Conservation (phyloP, 2,888 invertebrate genomes). For the Dendrolimus pini region DNA sequence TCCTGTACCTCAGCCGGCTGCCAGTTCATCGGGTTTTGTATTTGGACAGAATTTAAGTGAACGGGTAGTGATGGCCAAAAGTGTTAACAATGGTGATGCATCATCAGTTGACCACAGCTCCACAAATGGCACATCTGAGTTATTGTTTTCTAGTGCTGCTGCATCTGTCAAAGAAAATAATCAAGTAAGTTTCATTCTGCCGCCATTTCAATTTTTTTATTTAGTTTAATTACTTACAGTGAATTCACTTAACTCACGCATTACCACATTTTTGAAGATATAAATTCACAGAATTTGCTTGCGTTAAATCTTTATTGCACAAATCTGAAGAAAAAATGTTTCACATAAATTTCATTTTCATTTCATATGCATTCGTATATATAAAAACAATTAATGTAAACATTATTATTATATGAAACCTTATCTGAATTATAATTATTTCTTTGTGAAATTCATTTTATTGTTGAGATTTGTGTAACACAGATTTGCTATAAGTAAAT, state of each 20-base stretch:
- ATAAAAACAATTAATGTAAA: too few relatives aligned
- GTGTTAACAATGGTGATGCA: slow-evolving; percentile 69
- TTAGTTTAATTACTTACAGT: not conserved
- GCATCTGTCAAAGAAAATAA: slow-evolving; percentile 69
- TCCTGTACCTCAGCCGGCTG: slow-evolving; percentile 55
- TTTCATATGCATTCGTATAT: too few relatives aligned
- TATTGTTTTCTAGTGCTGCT: slow-evolving; percentile 85
- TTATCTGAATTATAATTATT: too few relatives aligned
- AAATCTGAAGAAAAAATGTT: slow-evolving; percentile 20
- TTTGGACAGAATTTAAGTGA: slow-evolving; percentile 95
- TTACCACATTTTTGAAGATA: too few relatives aligned
- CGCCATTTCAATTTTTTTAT: not conserved
- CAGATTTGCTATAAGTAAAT: too few relatives aligned
- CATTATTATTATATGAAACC: too few relatives aligned
- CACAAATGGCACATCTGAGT: slow-evolving; percentile 79
- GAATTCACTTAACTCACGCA: not conserved
- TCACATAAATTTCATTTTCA: too few relatives aligned
- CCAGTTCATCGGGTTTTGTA: slow-evolving; percentile 81
- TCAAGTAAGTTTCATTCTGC: slow-evolving; percentile 31
- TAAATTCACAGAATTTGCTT: too few relatives aligned
- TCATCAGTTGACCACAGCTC: slow-evolving; percentile 50
- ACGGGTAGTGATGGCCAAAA: slow-evolving; percentile 82
- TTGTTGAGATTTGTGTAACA: too few relatives aligned
- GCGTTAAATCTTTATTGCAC: slow-evolving; percentile 11
- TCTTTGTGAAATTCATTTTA: too few relatives aligned